Base-by-base conservation (phyloP, 2,797 vertebrate genomes). In the Passerculus sandwichensis region DNA sequence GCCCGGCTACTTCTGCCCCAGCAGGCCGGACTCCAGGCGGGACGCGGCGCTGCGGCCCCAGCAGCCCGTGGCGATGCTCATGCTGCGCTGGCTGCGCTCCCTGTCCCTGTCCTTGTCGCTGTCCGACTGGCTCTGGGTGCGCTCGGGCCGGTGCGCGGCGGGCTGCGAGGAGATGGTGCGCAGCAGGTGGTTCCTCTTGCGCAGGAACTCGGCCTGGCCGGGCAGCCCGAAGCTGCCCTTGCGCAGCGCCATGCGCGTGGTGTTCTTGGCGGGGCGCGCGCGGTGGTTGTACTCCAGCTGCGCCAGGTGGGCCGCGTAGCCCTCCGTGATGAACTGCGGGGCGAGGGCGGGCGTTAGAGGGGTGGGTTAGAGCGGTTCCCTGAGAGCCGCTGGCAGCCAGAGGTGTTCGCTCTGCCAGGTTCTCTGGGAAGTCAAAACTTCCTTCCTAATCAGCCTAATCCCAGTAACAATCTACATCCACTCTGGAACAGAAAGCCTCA, bases 171-270 rank as follows among this genome's bases (percentile, higher is more conserved):
- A 99, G 97, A 99, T 99, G 97, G 99, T 99, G 76, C 99, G 98
- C 79, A 99, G 98, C 94, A 99, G 98, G 96, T 99, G 99, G 94
- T 99, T 99, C 93, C 99, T 98, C 91, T 99, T 99, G 89, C 99
- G 99, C 44, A 99, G 98, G 97, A 99, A 99, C 81, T 99, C 99
- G 0, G 98, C 96, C 69, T 99, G 98, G 93, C 98, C 97, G 0
- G 99, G 98, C 85, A 99, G 97, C 7, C 98, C 99, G 0, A 99
- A 99, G 98, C 99, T 99, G 96, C 99, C 98, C 85, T 99, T 99
- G 40, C 99, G 98, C 82, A 99, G 98, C 4, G 98, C 98, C 98
- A 99, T 99, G 91, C 99, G 98, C 11, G 98, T 97, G 47, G 98
- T 97, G 40, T 99, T 98, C 97, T 99, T 99, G 96, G 99, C 98